Evolutionary conservation across 2,888 invertebrate species (phyloP), one percentile per base, ranked within the genome.

Genomic region (Eupelmus urozonus): DNA sequence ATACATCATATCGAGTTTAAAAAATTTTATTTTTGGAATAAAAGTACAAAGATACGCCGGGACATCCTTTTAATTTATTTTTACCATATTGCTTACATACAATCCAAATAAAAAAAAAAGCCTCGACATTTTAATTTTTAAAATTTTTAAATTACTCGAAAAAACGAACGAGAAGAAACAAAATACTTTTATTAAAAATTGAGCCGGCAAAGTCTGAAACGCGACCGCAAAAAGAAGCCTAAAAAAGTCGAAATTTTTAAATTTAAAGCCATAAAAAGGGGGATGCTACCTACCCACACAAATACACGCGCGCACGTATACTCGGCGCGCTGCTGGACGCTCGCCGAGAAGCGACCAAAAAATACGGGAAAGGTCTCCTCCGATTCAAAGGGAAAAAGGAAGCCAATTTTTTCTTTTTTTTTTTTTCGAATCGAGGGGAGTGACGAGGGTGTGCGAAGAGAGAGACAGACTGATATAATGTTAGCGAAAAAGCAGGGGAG

Each of bases 371-470:
- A 60, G 62, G 65, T 51, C 55, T 34, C 60, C 49, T 34, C 45
- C 78, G 29, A 75, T 66, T 70, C 75, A 75, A 79, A 67, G 55
- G 69, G 71, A 72, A 79, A 70, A 66, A 57, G 66, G 66, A 65
- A 79, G 66, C 69, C 70, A 65, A 71, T 71, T 76, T 76, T 76
- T 73, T 55, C 51, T 73, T 72, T 65, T 71, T 76, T 76, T 76
- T 73, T 55, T 59, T 73, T 72, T 65, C 59, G 45, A 63, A 75
- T 74, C 80, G 70, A 74, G 70, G 55, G 80, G 72, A 65, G 57
- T 73, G 63, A 72, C 75, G 70, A 67, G 78, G 78, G 73, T 73
- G 62, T 55, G 67, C 62, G 60, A 59, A 78, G 55, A 73, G 34
- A 73, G 60, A 57, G 77, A n/a, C n/a, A n/a, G n/a, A n/a, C n/a